Percentiles rank a stretch among this genome's conserved stretches.
Conservation (phyloP, 1,140 invertebrate genomes). For the Danaus melanippus region DNA sequence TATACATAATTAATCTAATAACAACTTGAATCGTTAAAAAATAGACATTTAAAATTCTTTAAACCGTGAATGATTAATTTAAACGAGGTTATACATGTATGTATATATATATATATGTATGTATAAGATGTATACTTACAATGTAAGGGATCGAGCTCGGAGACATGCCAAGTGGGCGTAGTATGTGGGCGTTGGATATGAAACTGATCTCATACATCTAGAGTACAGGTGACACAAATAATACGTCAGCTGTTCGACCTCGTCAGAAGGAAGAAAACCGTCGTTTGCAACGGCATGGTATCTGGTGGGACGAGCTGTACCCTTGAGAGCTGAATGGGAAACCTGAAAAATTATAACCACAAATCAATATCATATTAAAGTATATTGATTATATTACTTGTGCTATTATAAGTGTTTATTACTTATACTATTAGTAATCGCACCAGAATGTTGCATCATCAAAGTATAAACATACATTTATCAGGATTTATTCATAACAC, state of each 20-base stretch:
- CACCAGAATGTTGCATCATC: too few relatives aligned
- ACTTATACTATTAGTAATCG: too few relatives aligned
- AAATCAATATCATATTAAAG: not conserved
- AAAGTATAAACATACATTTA: too few relatives aligned
- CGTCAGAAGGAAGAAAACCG: constrained; percentile 78
- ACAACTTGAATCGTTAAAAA: too few relatives aligned
- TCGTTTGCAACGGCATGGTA: constrained; percentile 92
- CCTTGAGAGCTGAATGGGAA: constrained; percentile 81
- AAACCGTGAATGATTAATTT: too few relatives aligned
- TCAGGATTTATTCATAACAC: too few relatives aligned
- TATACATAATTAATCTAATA: too few relatives aligned
- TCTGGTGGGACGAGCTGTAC: constrained; percentile 90
- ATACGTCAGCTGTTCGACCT: constrained; percentile 88
- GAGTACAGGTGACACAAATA: constrained; percentile 92
- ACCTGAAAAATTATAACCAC: constrained; percentile 37
- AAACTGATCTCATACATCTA: constrained; percentile 89
- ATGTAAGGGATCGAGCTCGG: constrained; percentile 77
- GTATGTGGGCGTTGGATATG: constrained; percentile 94
- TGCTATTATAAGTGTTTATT: too few relatives aligned
- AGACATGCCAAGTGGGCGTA: constrained; percentile 94
- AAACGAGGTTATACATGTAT: too few relatives aligned
- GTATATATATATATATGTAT: too few relatives aligned
- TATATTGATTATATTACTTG: too few relatives aligned
- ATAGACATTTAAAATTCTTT: too few relatives aligned
- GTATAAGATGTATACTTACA: constrained; percentile 50